Percentiles rank a stretch among this genome's conserved stretches.
Conservation (phyloP, 2,888 invertebrate species). For the Aproaerema taeniolella region DNA sequence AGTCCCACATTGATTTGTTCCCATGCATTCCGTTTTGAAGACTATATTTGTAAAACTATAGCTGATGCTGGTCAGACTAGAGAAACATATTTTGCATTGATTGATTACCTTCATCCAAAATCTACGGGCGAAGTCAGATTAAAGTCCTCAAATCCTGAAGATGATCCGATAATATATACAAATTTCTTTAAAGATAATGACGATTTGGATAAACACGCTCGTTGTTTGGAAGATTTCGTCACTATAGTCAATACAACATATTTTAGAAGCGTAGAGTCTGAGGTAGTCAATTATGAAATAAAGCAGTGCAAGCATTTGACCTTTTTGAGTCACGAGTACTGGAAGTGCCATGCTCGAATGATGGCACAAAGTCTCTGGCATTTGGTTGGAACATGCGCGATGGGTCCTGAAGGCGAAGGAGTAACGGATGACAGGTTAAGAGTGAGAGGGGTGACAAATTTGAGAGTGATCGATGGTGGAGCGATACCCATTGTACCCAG, state of each 20-base stretch:
- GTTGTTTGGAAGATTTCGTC: constrained; percentile 27
- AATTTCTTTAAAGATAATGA: constrained; percentile 31
- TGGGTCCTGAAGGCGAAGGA: constrained; percentile 36
- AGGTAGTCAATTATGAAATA: constrained; percentile 54
- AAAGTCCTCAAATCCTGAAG: constrained; percentile 33
- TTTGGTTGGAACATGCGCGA: constrained; percentile 42
- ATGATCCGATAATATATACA: constrained; percentile 31
- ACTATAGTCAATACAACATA: constrained; percentile 26
- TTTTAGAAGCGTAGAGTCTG: constrained; percentile 22
- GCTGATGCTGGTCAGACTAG: constrained; percentile 24
- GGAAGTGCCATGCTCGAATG: constrained; percentile 38
- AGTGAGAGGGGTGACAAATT: constrained; percentile 71
- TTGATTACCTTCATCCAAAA: constrained; percentile 34
- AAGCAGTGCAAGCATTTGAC: constrained; percentile 45
- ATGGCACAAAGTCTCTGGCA: constrained; percentile 79
- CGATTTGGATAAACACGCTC: constrained; percentile 31
- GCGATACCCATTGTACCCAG: constrained; percentile 79
- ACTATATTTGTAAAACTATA: constrained; percentile 31
- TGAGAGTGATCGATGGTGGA: constrained; percentile 80
- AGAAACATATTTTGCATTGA: constrained; percentile 25
- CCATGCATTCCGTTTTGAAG: constrained; percentile 29
- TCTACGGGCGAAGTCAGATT: constrained; percentile 40
- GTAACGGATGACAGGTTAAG: constrained; percentile 42
- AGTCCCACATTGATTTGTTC: constrained; percentile 31
- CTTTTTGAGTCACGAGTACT: constrained; percentile 35